Base-by-base conservation (phyloP, 2,113 vertebrate genomes). In the Cryptomyrus ogoouensis region DNA sequence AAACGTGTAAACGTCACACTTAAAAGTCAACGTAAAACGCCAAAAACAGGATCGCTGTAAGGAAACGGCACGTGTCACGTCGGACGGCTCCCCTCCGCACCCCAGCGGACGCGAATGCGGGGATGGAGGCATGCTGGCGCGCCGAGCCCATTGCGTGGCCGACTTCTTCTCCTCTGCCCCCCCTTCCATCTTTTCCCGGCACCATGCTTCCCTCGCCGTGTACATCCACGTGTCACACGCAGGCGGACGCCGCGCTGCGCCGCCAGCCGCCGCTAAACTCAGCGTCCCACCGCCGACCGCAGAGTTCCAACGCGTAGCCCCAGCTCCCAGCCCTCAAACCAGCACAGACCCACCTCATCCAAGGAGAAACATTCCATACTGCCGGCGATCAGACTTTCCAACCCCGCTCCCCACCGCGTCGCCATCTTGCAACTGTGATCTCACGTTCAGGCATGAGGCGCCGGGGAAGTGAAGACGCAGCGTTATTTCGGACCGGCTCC, bases 361-460 rank as follows among this genome's bases (percentile, higher is more conserved):
- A 86, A 66, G 8, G 15, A 10, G 85, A 91, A 42, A 88, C 91
- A 91, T 39, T 91, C 93, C 84, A 56, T 56, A 50, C 90, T 93
- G 87, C 92, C 94, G 92, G 93, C 83, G 88, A 94, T 95, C 94
- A 94, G 92, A 93, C 88, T 21, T 74, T 56, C 91, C 89, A 93
- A 93, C 91, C 89, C 56, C 21, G 91, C 80, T 56, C 90, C 93
- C 93, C 94, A 94, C 94, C 91, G 95, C 93, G 93, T 91, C 95
- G 95, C 96, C 96, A 96, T 96, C 94, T 96, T 96, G 93, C 93
- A 88, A 90, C 92, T 91, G 19, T 19, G 49, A 31, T 87, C 44
- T 53, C 27, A 53, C 85, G 1, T 52, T 15, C 49, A 35, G 83
- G 70, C 93, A 94, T 94, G 93, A 92, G 94, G 93, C 47, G 53